phyloP scores from a whole-genome alignment of 2,113 vertebrate species.

The Mugil cephalus region DNA sequence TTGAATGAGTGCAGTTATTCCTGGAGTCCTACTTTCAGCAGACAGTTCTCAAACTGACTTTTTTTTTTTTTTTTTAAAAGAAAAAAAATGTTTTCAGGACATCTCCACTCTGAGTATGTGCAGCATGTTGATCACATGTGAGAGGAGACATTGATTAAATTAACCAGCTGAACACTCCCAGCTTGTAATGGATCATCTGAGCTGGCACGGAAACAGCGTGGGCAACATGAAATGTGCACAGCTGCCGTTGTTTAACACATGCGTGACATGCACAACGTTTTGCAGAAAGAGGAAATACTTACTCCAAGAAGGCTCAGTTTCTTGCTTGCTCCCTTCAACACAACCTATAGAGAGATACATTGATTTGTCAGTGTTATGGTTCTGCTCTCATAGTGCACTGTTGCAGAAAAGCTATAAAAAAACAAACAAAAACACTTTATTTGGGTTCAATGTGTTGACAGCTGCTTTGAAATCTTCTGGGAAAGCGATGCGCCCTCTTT shows the following conservation, averaged over 20 bases:
- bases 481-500: not conserved
- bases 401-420: slow-evolving; percentile 17
- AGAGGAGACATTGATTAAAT: slow-evolving; percentile 29
- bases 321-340: slow-evolving; percentile 87
- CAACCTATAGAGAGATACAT: slow-evolving; percentile 74
- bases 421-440: slow-evolving; percentile 13
- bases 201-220: slow-evolving; percentile 15
- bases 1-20: slow-evolving; percentile 68
- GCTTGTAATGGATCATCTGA: slow-evolving; percentile 25
- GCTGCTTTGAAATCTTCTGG: slow-evolving; percentile 5
- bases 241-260: slow-evolving; percentile 1
- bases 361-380: slow-evolving; percentile 36
- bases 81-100: slow-evolving; percentile 45
- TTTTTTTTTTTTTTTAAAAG: too few relatives aligned
- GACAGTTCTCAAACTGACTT: slow-evolving; percentile 11
- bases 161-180: slow-evolving; percentile 3
- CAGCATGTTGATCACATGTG: slow-evolving; percentile 37
- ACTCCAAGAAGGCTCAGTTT: slow-evolving; percentile 87
- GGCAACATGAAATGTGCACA: not conserved
- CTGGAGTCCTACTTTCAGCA: slow-evolving; percentile 50
- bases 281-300: slow-evolving; percentile 62
- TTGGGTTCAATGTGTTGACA: slow-evolving; percentile 13
- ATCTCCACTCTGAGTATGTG: slow-evolving; percentile 33
- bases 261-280: not conserved
- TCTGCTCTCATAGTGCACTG: accelerated